Base-by-base conservation (phyloP, 2,888 invertebrate genomes). In the Papilio protenor region DNA sequence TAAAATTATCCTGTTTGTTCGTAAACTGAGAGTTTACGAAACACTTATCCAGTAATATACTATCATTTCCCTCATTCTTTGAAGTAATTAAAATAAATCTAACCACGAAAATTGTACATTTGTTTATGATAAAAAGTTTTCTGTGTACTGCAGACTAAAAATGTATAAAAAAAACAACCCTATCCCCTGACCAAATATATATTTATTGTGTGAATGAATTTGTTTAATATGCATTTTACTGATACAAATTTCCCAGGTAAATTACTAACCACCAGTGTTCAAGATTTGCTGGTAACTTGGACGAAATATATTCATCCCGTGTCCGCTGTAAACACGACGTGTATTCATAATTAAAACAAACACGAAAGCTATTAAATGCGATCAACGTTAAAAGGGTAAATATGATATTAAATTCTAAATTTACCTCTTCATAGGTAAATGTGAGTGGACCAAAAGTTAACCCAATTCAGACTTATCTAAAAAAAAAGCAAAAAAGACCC, bases 341-440 rank as follows among this genome's bases (percentile, higher is more conserved):
- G 33, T 66, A n/a, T 66, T 66, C 40, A 64, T 64, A 59, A 59
- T 59, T 59, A 59, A n/a, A 64, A 64, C 1, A 64, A 66, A 40
- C 40, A 66, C 18, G n/a, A 40, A 64, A 40, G n/a, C n/a, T 40
- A 66, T 40, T 66, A 66, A 66, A 33, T 66, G 10, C 40, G 23
- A 4, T 64, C 10, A 33, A 11, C 33, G 66, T 66, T 66, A n/a
- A 66, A 66, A 66, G 66, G 66, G 66, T 66, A 40, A 40, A 64
- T 27, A 61, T 64, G 33, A 64, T 64, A 64, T 64, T 18, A 64
- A 40, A 40, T 64, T 16, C 0, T 1, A 64, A 64, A 64, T 33
- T 6, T 64, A 16, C 14, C 27, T 59, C 5, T 12, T 8, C 21
- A 21, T 57, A 33, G 10, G 33, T 33, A 33, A 64, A 57, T 21